Percentiles rank a stretch among this genome's conserved stretches.
phyloP scores from a whole-genome alignment of 2,888 invertebrate genomes.

The Leptopterna dolabrata region DNA sequence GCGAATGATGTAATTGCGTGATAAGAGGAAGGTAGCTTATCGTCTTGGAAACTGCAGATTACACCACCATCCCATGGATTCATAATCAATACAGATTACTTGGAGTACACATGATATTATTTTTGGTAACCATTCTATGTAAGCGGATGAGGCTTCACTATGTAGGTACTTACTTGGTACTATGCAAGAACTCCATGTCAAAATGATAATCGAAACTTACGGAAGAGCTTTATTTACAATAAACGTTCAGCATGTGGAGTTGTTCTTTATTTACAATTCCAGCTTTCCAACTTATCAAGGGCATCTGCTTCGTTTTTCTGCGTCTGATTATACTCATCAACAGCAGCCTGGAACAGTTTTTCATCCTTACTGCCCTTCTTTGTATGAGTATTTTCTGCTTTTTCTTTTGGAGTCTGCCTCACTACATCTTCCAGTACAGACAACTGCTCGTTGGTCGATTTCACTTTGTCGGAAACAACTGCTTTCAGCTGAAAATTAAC shows the following conservation, averaged over 20 bases:
- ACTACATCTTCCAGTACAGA: slow-evolving; percentile 28
- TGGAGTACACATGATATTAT: too few species aligned
- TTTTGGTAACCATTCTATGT: too few species aligned
- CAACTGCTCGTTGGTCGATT: slow-evolving; percentile 41
- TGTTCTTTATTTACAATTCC: slow-evolving; percentile 10
- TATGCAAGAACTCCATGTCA: too few species aligned
- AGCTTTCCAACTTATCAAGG: slow-evolving; percentile 6
- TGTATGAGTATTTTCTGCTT: neutral
- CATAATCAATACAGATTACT: too few species aligned
- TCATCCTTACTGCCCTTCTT: neutral
- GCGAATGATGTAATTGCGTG: too few species aligned
- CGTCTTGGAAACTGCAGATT: too few species aligned
- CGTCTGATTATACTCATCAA: slow-evolving; percentile 7
- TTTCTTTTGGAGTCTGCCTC: slow-evolving; percentile 1
- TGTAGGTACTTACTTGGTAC: too few species aligned
- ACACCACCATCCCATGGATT: too few species aligned
- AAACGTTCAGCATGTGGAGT: neutral
- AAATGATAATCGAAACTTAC: neutral
- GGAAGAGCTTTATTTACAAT: neutral
- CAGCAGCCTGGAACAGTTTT: neutral
- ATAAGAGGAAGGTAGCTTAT: too few species aligned
- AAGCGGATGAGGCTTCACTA: too few species aligned
- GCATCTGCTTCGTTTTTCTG: slow-evolving; percentile 23
- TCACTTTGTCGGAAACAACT: slow-evolving; percentile 29
- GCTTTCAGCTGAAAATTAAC: slow-evolving; percentile 23